phyloP scores from a whole-genome alignment of 2,113 vertebrate species.

The Empidonax alnorum region DNA sequence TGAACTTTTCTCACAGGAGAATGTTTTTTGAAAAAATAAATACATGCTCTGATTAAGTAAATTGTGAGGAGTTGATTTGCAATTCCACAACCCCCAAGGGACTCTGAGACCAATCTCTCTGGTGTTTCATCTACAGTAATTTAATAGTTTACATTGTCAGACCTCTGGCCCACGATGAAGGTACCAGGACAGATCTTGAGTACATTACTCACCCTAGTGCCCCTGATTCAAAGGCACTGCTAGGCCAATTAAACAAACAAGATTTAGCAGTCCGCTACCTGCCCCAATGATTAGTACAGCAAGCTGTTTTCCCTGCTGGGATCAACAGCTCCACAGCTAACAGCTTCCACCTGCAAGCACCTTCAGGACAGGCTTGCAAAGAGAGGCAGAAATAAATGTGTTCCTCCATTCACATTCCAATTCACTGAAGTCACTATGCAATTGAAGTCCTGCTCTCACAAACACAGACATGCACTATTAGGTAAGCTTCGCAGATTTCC shows the following conservation, averaged over 20 bases:
- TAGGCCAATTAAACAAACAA: conserved; percentile 14
- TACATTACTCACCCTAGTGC: background rate
- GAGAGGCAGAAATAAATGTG: background rate
- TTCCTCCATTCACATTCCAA: background rate
- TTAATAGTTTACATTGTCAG: background rate
- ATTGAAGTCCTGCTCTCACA: background rate
- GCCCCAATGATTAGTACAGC: background rate
- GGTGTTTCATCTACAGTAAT: background rate
- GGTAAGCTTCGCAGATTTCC: background rate
- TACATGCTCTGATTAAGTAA: background rate
- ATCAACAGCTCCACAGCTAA: background rate
- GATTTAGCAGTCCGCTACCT: background rate
- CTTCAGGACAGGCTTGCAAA: background rate
- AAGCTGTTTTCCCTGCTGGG: background rate
- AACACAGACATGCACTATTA: background rate
- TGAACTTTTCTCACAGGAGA: background rate
- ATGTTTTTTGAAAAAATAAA: conserved; percentile 21
- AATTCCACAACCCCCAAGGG: background rate
- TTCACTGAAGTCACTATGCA: background rate
- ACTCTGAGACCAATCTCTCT: background rate
- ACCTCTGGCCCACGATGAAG: background rate
- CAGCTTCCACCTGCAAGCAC: background rate
- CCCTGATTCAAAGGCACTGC: background rate
- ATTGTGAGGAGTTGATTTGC: background rate
- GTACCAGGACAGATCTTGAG: background rate